Evolutionary conservation across 2,888 invertebrate genomes (phyloP), one percentile per base, ranked within the genome.

Genomic region (Acronicta leporina): DNA sequence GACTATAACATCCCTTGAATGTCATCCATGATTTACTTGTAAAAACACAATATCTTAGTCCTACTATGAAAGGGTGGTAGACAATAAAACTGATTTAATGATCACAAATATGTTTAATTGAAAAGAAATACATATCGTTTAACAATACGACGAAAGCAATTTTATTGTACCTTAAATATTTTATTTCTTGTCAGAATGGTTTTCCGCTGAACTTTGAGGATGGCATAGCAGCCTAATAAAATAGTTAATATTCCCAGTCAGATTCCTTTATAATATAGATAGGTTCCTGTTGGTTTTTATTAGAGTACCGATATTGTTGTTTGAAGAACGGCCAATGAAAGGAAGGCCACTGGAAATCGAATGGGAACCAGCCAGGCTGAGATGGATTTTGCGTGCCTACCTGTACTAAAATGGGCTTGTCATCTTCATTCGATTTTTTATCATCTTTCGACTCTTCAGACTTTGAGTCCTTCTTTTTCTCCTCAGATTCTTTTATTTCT

Each of bases 261-360:
- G 42, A n/a, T 53, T 68, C 46, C 10, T 14, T 52, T 41, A 49
- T n/a, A n/a, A 68, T 30, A n/a, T 41, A 68, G 6, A 65, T 16
- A 45, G 60, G 65, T 9, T 54, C n/a, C 33, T 40, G n/a, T 20
- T 14, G 30, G 3, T 16, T 14, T 16, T 2, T 11, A 5, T 8
- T 14, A 30, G 8, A n/a, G 5, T 27, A 33, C 11, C 16, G n/a
- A 0, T 13, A 42, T 5, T 14, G 20, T 14, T 5, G 53, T n/a
- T 5, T 6, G 11, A 38, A 64, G 25, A 30, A 41, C 0, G 50
- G 41, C 66, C 48, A 66, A 4, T 52, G 52, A 10, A 43, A 25
- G 20, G 4, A 11, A 2, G 44, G 38, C 30, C 27, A 45, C 1
- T 33, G 15, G 5, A 48, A 11, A 5, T 16, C 4, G 7, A 20